Percentiles rank a stretch among this genome's conserved stretches.
These are phyloP conservation scores for Trinorchestia longiramus DNA, from an alignment of 1,140 invertebrate species.

Conservation along the genomic window DNA sequence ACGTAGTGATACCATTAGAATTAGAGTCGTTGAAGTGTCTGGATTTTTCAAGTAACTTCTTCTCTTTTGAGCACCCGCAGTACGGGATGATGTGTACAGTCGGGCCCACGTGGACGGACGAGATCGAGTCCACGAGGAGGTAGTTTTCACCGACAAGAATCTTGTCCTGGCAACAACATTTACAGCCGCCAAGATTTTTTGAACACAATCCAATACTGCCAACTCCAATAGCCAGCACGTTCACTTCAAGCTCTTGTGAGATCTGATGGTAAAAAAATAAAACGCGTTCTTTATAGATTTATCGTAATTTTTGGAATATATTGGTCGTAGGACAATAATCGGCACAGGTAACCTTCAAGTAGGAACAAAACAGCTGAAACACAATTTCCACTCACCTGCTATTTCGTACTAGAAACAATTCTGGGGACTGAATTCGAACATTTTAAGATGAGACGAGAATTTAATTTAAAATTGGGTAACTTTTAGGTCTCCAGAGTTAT, in stretches of 20 bases:
- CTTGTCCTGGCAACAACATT: conserved; percentile 44
- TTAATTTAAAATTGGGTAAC: not conserved
- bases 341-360: not conserved
- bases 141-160: conserved; percentile 34
- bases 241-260: not conserved
- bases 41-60: not conserved
- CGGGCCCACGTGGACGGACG: conserved; percentile 10
- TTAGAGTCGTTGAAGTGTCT: not conserved
- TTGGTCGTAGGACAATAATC: not conserved
- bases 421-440: no score
- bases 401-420: no score
- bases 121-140: conserved; percentile 3
- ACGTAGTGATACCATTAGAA: not conserved
- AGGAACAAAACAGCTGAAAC: not conserved
- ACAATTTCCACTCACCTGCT: no score
- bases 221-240: conserved; percentile 21
- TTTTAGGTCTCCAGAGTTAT: not conserved
- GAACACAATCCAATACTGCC: conserved; percentile 16
- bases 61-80: conserved; percentile 43
- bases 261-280: not conserved
- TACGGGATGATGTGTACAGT: conserved; percentile 37
- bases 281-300: not conserved
- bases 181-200: conserved; percentile 31
- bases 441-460: not conserved
- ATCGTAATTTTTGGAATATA: not conserved